Conservation (phyloP, 2,113 vertebrate species). For the Takifugu flavidus region DNA sequence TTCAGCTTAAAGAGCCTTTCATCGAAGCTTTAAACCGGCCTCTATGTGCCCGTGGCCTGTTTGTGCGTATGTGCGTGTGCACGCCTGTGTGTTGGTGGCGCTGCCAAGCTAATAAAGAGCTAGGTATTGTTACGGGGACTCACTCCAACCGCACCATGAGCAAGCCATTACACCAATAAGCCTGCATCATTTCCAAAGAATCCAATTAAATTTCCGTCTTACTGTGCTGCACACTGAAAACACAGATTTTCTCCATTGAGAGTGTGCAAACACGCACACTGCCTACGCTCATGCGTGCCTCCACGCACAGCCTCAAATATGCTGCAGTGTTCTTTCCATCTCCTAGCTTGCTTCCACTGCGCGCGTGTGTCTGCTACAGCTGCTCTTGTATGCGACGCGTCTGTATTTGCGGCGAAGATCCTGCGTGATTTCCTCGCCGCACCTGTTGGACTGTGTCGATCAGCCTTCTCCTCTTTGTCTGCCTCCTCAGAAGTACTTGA, state of each 20-base stretch:
- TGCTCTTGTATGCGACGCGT: slow-evolving; percentile 51
- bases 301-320: slow-evolving; percentile 10
- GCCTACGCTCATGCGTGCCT: slow-evolving; percentile 1
- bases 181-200: slow-evolving; percentile 69
- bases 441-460: slow-evolving; percentile 35
- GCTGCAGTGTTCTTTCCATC: slow-evolving; percentile 14
- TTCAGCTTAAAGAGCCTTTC: slow-evolving; percentile 41
- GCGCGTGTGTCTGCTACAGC: slow-evolving; percentile 28
- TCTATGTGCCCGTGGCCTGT: slow-evolving; percentile 33
- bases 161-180: slow-evolving; percentile 73
- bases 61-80: slow-evolving; percentile 10
- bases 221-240: slow-evolving; percentile 63
- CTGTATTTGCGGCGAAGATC: slow-evolving; percentile 43
- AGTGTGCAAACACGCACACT: slow-evolving; percentile 50
- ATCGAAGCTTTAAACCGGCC: slow-evolving; percentile 49
- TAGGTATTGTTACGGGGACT: slow-evolving; percentile 77
- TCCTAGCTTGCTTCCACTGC: slow-evolving; percentile 13
- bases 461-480: slow-evolving; percentile 42
- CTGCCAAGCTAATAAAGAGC: slow-evolving; percentile 64
- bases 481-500: slow-evolving; percentile 38
- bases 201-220: slow-evolving; percentile 72
- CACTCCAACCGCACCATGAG: slow-evolving; percentile 69
- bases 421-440: slow-evolving; percentile 25
- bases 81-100: slow-evolving; percentile 7
- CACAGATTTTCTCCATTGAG: slow-evolving; percentile 65